phyloP scores from a whole-genome alignment of 64 coral and sea anemone genomes.

The Orbicella faveolata region DNA sequence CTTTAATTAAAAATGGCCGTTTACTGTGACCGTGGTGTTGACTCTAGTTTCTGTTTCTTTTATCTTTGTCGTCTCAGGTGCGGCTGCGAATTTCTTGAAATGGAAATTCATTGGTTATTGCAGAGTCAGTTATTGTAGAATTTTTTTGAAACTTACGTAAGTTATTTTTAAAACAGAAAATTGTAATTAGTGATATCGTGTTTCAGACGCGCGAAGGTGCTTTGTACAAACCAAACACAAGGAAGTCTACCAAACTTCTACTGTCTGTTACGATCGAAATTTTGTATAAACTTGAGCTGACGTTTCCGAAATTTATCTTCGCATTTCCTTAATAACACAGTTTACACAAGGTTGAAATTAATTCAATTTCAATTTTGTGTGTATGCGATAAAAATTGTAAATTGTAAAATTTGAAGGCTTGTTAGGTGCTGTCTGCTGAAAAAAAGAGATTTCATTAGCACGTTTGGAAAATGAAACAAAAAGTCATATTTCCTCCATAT shows the following conservation, averaged over 20 bases:
- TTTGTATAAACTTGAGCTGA: constrained; percentile 59
- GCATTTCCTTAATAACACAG: constrained; percentile 57
- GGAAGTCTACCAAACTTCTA: constrained; percentile 11
- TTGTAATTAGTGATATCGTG: background rate
- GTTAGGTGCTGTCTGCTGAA: background rate
- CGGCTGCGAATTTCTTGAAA: constrained; percentile 2
- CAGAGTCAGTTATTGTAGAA: too few relatives aligned
- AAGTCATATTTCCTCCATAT: background rate
- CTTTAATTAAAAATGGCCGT: constrained; percentile 99
- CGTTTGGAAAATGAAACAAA: background rate
- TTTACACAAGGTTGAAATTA: constrained; percentile 52
- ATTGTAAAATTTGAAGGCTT: constrained; percentile 11
- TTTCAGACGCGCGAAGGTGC: background rate
- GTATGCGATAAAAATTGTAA: constrained; percentile 28
- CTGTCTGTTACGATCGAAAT: constrained; percentile 10
- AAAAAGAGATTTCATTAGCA: background rate
- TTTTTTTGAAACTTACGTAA: constrained; percentile 19
- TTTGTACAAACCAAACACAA: constrained; percentile 4
- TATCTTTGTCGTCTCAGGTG: constrained; percentile 92
- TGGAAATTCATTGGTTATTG: constrained; percentile 41
- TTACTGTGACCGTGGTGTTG: constrained; percentile 89
- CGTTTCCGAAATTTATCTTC: constrained; percentile 65
- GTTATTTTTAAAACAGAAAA: constrained; percentile 25
- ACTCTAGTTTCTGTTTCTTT: constrained; percentile 73
- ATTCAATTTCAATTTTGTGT: constrained; percentile 50